Conservation (phyloP, 2,113 vertebrate species). For the Antidorcas marsupialis region DNA sequence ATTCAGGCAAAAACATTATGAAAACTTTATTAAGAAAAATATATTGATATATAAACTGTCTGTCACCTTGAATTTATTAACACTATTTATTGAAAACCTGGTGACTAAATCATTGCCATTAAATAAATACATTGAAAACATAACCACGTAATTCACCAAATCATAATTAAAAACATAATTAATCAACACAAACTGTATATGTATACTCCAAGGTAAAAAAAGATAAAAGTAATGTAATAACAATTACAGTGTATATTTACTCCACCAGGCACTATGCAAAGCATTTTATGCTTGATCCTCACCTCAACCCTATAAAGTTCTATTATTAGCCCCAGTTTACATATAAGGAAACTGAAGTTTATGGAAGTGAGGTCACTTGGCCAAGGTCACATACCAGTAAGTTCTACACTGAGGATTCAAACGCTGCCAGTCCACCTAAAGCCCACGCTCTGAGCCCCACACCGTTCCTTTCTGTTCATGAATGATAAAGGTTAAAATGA, state of each 20-base stretch:
- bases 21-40: constrained; percentile 24
- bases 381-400: neutral
- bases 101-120: neutral
- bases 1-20: neutral
- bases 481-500: neutral
- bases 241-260: neutral
- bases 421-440: neutral
- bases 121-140: constrained; percentile 3
- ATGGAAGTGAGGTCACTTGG: neutral
- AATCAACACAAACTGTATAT: neutral
- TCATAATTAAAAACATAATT: neutral
- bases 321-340: neutral
- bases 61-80: neutral
- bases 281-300: neutral
- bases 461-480: neutral
- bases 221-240: neutral
- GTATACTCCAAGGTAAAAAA: neutral
- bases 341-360: neutral
- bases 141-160: neutral
- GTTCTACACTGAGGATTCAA: neutral
- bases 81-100: neutral
- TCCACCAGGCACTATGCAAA: neutral
- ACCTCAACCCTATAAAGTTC: neutral
- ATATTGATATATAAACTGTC: neutral
- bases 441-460: neutral